Evolutionary conservation across 2,113 vertebrate species (phyloP).

Genomic region (Physeter macrocephalus): DNA sequence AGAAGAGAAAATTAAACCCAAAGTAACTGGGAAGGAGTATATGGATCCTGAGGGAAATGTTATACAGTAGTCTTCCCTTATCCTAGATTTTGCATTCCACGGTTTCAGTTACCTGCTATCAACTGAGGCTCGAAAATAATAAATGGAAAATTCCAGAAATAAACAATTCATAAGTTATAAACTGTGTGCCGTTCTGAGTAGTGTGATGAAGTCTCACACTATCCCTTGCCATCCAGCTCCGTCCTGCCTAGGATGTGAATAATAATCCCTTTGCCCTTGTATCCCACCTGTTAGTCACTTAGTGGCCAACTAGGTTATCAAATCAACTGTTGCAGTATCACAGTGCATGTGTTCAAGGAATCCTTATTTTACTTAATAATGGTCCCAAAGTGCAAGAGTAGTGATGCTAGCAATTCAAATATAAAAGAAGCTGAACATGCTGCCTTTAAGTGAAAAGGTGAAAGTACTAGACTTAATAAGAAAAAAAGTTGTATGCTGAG

Average conservation of each 20-base stretch:
- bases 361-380: neutral
- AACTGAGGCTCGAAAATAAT: neutral
- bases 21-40: neutral
- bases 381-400: neutral
- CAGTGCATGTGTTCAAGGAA: neutral
- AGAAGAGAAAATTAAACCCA: neutral
- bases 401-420: neutral
- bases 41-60: neutral
- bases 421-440: neutral
- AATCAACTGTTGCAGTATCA: neutral
- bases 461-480: neutral
- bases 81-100: neutral
- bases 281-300: neutral
- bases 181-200: neutral
- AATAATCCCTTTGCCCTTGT: neutral
- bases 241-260: neutral
- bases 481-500: neutral
- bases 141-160: neutral
- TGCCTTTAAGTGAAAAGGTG: neutral
- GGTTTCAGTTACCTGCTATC: neutral
- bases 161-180: neutral
- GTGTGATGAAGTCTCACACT: neutral
- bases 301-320: neutral
- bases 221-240: neutral
- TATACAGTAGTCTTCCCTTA: neutral